phyloP scores from a whole-genome alignment of 2,797 vertebrate genomes.

The Hippocampus kuda region DNA sequence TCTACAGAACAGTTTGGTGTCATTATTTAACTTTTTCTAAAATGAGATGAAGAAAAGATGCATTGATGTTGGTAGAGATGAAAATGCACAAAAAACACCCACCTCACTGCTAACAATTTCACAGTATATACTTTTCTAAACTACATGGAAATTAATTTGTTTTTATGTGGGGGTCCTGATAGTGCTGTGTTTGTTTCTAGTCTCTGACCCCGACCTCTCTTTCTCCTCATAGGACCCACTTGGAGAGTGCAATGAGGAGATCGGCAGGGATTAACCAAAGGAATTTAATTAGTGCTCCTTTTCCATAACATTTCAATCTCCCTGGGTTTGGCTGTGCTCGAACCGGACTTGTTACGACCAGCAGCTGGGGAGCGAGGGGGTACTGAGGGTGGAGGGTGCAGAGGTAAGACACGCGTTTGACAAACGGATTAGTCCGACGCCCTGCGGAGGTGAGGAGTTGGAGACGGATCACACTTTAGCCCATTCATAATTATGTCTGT shows the following conservation, averaged over 20 bases:
- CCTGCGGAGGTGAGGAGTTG: conserved; percentile 30
- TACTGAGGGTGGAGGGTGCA: conserved; percentile 13
- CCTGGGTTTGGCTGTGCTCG: conserved; percentile 35
- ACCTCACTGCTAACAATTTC: conserved; percentile 13
- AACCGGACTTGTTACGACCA: conserved; percentile 52
- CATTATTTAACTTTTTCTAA: too few relatives aligned
- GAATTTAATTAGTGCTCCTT: conserved; percentile 86
- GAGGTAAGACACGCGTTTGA: conserved; percentile 51
- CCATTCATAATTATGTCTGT: not conserved
- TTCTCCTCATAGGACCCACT: conserved; percentile 50
- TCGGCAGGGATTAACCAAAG: conserved; percentile 87
- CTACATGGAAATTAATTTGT: conserved; percentile 6
- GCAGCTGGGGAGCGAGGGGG: conserved; percentile 33
- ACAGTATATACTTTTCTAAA: conserved; percentile 20
- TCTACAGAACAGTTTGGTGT: too few relatives aligned
- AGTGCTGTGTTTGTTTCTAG: conserved; percentile 56
- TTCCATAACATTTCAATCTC: conserved; percentile 68
- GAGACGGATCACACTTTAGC: conserved; percentile 4
- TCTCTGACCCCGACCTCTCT: conserved; percentile 16
- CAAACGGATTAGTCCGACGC: conserved; percentile 58
- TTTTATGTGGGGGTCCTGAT: conserved; percentile 24
- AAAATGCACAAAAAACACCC: too few relatives aligned
- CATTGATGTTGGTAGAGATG: too few relatives aligned
- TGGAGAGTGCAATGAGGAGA: conserved; percentile 76
- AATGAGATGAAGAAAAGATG: too few relatives aligned